A percentile compares a stretch with the other conserved stretches of the same genome.
Evolutionary conservation across 2,113 vertebrate genomes (phyloP).

Genomic region (Rhinogobius similis): DNA sequence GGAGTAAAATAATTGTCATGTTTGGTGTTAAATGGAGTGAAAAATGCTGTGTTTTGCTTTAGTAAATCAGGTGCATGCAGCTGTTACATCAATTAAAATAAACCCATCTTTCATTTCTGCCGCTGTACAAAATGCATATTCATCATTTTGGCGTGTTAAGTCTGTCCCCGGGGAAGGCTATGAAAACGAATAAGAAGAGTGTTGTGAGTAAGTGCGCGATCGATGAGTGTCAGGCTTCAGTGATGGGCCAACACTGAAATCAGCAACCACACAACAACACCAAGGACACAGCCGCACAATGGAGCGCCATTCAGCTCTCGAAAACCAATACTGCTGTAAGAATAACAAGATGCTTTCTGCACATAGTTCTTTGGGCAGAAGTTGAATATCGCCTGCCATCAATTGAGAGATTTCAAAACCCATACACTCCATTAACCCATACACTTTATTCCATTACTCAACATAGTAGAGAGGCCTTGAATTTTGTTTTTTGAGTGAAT

Average conservation of each 20-base stretch:
- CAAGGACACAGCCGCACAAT: not conserved
- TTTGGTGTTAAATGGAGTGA: conserved; percentile 11
- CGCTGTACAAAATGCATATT: not conserved
- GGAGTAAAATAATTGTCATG: conserved; percentile 8
- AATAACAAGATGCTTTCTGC: not conserved
- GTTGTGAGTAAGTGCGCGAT: not conserved
- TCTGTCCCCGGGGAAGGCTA: not conserved
- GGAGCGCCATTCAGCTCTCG: not conserved
- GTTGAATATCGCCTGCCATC: not conserved
- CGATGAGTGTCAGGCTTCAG: not conserved
- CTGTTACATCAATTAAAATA: conserved; percentile 3
- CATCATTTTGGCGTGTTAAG: not conserved
- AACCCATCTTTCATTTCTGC: conserved; percentile 1
- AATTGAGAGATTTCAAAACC: not conserved
- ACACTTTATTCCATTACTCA: not conserved
- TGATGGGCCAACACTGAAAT: conserved; percentile 5
- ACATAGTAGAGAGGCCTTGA: not conserved
- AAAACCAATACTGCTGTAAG: not conserved
- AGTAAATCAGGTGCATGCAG: conserved; percentile 2
- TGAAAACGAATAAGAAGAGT: not conserved
- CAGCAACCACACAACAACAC: not conserved
- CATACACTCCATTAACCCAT: not conserved
- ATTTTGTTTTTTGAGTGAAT: not conserved
- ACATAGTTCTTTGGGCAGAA: not conserved
- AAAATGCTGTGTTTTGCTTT: conserved; percentile 3